Conservation (phyloP, 2,113 vertebrate species). For the Mystacornis crossleyi region DNA sequence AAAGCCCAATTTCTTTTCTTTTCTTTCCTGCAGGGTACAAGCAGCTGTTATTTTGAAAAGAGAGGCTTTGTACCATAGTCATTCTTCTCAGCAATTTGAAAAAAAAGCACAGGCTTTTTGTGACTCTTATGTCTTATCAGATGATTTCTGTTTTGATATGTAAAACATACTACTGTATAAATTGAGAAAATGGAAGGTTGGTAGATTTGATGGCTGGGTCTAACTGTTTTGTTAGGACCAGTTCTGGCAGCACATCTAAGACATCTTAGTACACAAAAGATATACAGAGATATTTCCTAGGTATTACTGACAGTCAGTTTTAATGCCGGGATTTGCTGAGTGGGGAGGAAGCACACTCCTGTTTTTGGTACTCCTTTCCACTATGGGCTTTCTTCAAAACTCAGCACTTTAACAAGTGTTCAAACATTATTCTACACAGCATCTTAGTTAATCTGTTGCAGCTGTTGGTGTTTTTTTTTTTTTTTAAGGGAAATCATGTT, state of each 20-base stretch:
- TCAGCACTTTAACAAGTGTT: neutral
- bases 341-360: neutral
- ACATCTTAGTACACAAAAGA: neutral
- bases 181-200: neutral
- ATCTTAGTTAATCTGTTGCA: neutral
- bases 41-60: conserved; percentile 50
- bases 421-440: neutral
- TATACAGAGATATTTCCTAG: neutral
- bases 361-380: neutral
- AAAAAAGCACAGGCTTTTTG: neutral
- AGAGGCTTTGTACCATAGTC: neutral
- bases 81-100: neutral
- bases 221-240: neutral
- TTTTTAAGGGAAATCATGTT: neutral
- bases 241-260: neutral
- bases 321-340: neutral
- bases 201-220: neutral
- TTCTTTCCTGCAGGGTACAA: neutral
- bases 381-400: neutral
- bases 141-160: neutral
- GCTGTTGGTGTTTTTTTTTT: neutral
- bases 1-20: neutral
- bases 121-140: neutral
- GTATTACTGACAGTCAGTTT: neutral
- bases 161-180: neutral